phyloP scores from a whole-genome alignment of 2,888 invertebrate species.

The Ormyrus pomaceus region DNA sequence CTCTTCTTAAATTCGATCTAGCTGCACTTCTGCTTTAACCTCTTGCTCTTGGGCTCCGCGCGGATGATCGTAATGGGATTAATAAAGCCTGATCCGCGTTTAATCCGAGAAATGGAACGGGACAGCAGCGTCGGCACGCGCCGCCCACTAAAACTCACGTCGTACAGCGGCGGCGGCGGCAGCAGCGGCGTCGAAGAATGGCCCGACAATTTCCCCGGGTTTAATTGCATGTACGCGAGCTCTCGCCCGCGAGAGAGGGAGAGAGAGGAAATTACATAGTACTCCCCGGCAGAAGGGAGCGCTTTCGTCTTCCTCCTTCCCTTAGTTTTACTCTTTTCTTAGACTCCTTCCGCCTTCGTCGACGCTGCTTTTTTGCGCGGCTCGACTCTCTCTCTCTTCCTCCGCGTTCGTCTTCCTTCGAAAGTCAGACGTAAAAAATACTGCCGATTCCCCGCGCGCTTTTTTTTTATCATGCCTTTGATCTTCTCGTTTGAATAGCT shows the following conservation, averaged over 20 bases:
- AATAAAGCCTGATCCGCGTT: conserved; percentile 65
- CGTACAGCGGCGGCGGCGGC: not conserved
- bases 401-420: conserved; percentile 19
- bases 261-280: conserved; percentile 44
- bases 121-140: conserved; percentile 59
- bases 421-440: conserved; percentile 42
- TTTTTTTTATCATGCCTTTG: conserved; percentile 43
- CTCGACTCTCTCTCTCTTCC: not conserved
- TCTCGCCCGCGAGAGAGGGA: not conserved
- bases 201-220: conserved; percentile 53
- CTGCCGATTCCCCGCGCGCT: conserved; percentile 36
- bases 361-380: not conserved
- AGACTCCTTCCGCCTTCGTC: too few relatives aligned
- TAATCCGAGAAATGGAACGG: conserved; percentile 58
- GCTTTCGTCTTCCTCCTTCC: conserved; percentile 12
- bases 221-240: conserved; percentile 56
- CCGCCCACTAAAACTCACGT: conserved; percentile 55
- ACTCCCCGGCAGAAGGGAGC: not conserved
- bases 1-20: conserved; percentile 20
- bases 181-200: conserved; percentile 38
- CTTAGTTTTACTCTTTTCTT: conserved; percentile 2
- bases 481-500: conserved; percentile 45
- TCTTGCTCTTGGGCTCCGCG: conserved; percentile 26
- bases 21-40: not conserved
- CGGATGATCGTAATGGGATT: conserved; percentile 64